Percentiles rank a stretch among this genome's conserved stretches.
Conservation (phyloP, 2,888 invertebrate genomes). For the Taphrorychus bicolor region DNA sequence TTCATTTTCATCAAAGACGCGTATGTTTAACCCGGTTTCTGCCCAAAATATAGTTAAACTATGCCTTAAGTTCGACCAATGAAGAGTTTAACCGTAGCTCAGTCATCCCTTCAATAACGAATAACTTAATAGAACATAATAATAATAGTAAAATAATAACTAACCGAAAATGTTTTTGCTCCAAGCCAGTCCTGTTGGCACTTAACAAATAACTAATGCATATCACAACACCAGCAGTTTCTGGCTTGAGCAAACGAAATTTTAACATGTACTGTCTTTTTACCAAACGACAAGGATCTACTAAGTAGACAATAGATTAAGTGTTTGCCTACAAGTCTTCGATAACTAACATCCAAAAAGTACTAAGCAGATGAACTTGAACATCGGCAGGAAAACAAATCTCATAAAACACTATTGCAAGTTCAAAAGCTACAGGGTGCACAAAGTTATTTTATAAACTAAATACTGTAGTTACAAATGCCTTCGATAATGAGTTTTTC, state of each 20-base stretch:
- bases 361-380: too few species aligned
- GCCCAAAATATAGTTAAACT: background rate
- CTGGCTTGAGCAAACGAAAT: background rate
- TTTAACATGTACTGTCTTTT: background rate
- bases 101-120: too few species aligned
- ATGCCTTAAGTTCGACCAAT: too few species aligned
- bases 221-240: conserved; percentile 37
- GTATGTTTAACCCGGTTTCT: background rate
- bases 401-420: too few species aligned
- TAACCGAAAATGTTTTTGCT: background rate
- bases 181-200: background rate
- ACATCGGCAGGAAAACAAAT: too few species aligned
- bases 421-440: conserved; percentile 14
- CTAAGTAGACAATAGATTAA: background rate
- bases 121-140: too few species aligned
- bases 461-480: conserved; percentile 34
- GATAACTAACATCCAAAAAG: too few species aligned
- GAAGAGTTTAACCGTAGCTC: too few species aligned
- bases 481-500: background rate
- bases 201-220: conserved; percentile 6
- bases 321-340: background rate
- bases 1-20: too few species aligned
- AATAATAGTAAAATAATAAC: conserved; percentile 3
- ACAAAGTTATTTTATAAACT: conserved; percentile 12
- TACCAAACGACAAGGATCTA: background rate